Base-by-base conservation (phyloP, 64 coral and sea anemone species). In the Actinia equina region DNA sequence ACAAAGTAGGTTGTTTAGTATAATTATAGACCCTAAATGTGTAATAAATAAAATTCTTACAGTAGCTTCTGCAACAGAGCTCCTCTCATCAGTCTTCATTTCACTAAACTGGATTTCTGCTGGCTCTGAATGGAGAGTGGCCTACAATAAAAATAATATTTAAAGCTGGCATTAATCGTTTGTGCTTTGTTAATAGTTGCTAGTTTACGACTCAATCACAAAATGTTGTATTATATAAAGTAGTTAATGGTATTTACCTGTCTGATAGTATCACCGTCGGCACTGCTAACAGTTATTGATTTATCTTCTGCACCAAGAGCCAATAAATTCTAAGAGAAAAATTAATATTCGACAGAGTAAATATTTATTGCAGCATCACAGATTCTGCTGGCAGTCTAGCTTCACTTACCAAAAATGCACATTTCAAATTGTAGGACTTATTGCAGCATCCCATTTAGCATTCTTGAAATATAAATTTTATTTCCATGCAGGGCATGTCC, bases 51-150 rank as follows among this genome's bases (percentile, higher is more conserved):
- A n/a, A 49, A 49, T 49, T 49, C 93, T 93, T 93, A 99, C 97
- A 22, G 97, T 99, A 83, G 90, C 88, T 88, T 99, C 97, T 27
- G 84, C 97, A 65, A 88, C 91, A 46, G 94, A 93, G 69, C 93
- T 99, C 41, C 97, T 77, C 69, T 99, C 97, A 87, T 99, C 97
- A 25, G 97, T 99, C 52, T 99, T 99, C 93, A 99, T 99, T 84
- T 99, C 97, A 86, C 90, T 95, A 79, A 99, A 99, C 93, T 95
- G 97, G 20, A 99, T 93, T 14, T 89, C 83, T 51, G 89, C 83
- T 14, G 97, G 97, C 65, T 99, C 97, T 81, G 93, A 88, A 74
- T 93, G 90, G 22, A 99, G 62, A 78, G 90, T 88, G 10, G 97
- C 91, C 97, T 99, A 44, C 9, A 44, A 27, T 3, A 71, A 74